phyloP scores from a whole-genome alignment of 2,113 vertebrate genomes.

The Microtus montanus region DNA sequence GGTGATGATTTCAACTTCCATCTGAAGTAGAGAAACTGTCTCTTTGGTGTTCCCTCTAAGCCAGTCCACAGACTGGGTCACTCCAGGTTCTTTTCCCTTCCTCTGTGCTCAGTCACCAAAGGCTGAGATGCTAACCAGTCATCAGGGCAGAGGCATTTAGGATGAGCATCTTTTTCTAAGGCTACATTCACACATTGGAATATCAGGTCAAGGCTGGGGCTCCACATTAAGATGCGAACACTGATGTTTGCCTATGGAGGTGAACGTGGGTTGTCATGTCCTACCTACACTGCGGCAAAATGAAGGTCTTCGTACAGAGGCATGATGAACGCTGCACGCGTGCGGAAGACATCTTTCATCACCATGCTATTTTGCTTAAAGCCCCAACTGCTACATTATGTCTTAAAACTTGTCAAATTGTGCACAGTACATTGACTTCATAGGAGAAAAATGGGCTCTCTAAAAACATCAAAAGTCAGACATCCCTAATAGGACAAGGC shows the following conservation, averaged over 20 bases:
- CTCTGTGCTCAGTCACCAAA: not conserved
- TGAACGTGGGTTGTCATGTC: not conserved
- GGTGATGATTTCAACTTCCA: not conserved
- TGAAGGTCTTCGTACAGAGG: conserved; percentile 42
- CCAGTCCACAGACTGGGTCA: not conserved
- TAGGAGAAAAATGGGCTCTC: conserved; percentile 61
- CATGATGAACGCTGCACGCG: conserved; percentile 38
- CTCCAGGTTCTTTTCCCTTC: not conserved
- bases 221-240: not conserved
- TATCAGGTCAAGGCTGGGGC: not conserved
- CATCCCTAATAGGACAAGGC: conserved; percentile 54
- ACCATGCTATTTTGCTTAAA: conserved; percentile 63
- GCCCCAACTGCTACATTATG: conserved; percentile 45
- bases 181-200: not conserved
- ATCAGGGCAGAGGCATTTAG: not conserved
- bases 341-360: conserved; percentile 56
- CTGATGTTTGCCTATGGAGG: not conserved
- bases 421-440: conserved; percentile 69
- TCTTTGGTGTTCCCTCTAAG: not conserved
- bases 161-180: not conserved
- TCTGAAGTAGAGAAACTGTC: not conserved
- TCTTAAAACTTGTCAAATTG: conserved; percentile 76
- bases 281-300: conserved; percentile 13
- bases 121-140: not conserved
- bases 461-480: conserved; percentile 75